A percentile compares a stretch with the other conserved stretches of the same genome.
Evolutionary conservation across 2,113 vertebrate genomes (phyloP).

Genomic region (Tupaia tana): DNA sequence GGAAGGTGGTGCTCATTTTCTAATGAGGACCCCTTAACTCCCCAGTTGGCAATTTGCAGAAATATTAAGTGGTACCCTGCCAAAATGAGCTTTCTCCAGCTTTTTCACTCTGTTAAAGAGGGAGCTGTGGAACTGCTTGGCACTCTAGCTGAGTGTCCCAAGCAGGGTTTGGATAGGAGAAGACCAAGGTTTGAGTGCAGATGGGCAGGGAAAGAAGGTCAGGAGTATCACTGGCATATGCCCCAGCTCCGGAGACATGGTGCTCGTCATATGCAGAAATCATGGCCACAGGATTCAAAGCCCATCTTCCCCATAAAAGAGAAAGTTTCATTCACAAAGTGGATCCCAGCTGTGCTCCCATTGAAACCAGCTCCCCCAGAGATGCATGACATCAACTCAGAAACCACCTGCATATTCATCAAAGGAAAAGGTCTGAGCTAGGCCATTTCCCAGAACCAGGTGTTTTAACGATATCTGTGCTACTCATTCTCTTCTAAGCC

Average conservation of each 20-base stretch:
- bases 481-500: not conserved
- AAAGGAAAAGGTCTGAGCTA: not conserved
- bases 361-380: not conserved
- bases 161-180: not conserved
- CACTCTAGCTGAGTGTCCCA: too few species aligned
- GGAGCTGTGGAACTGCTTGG: not conserved
- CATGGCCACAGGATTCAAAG: not conserved
- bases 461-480: not conserved
- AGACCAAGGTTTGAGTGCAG: not conserved
- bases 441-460: not conserved
- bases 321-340: not conserved
- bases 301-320: not conserved
- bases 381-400: not conserved
- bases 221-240: rapidly evolving
- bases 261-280: not conserved
- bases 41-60: not conserved
- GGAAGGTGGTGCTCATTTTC: not conserved
- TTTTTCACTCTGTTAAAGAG: not conserved
- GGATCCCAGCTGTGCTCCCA: not conserved
- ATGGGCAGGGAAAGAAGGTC: not conserved
- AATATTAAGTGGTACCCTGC: not conserved
- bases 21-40: not conserved
- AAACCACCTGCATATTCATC: not conserved
- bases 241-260: not conserved
- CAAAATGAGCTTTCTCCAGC: not conserved